Evolutionary conservation across 2,888 invertebrate species (phyloP).

Genomic region (Eupithecia vulgata): DNA sequence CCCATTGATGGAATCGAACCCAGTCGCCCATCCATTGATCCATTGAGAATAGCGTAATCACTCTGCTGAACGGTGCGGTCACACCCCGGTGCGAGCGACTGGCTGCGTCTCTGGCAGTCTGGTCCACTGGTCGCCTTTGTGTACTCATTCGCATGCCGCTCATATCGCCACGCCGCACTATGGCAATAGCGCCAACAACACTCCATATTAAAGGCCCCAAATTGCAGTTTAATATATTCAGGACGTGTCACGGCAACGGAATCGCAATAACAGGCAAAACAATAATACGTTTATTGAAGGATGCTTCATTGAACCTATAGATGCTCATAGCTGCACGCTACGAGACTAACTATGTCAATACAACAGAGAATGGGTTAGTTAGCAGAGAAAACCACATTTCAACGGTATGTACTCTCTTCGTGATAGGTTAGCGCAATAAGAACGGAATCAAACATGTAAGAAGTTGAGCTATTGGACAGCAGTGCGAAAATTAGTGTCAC

Average conservation of each 20-base stretch:
- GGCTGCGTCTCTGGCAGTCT: conserved; percentile 30
- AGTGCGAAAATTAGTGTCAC: too few relatives aligned
- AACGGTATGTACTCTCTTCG: conserved; percentile 8
- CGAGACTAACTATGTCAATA: conserved; percentile 25
- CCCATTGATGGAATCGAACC: too few relatives aligned
- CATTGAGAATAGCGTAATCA: too few relatives aligned
- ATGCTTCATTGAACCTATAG: conserved; percentile 69
- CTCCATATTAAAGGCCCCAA: conserved; percentile 82
- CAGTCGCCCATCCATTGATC: too few relatives aligned
- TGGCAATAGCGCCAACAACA: conserved; percentile 78
- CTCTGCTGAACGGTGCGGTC: background rate
- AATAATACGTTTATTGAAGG: conserved; percentile 74
- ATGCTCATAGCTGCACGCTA: conserved; percentile 38
- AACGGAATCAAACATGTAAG: background rate
- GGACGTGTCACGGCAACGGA: conserved; percentile 81
- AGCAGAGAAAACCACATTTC: conserved; percentile 18
- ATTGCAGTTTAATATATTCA: conserved; percentile 83
- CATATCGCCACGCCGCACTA: conserved; percentile 73
- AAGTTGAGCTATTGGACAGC: background rate
- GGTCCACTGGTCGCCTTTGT: conserved; percentile 67
- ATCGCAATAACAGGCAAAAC: conserved; percentile 81
- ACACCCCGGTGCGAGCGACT: conserved; percentile 9
- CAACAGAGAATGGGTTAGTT: conserved; percentile 18
- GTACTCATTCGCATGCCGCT: conserved; percentile 79
- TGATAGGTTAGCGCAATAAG: conserved; percentile 9